phyloP scores from a whole-genome alignment of 2,888 invertebrate genomes.

The Yponomeuta malinellus region DNA sequence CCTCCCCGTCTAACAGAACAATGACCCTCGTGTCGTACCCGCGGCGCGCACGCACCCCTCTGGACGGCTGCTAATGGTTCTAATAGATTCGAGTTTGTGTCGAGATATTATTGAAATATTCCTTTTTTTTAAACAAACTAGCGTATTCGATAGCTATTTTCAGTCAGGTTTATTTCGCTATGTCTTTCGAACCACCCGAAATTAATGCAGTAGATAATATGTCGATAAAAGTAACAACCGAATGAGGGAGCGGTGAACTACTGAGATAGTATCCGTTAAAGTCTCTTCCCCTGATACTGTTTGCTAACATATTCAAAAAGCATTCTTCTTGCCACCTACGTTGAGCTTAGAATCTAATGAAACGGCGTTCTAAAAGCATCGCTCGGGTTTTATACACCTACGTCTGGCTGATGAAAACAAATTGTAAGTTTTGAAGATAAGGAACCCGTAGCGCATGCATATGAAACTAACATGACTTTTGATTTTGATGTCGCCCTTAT shows the following conservation, averaged over 20 bases:
- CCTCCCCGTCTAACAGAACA: no score
- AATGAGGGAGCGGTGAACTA: not conserved
- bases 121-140: no score
- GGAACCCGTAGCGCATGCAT: not conserved
- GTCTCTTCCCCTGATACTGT: not conserved
- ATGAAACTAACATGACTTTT: not conserved
- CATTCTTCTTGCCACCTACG: not conserved
- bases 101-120: no score
- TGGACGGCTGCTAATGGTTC: no score
- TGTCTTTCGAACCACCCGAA: no score
- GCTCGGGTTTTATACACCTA: not conserved
- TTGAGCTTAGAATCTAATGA: not conserved
- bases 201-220: not conserved
- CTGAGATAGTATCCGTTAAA: not conserved
- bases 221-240: not conserved
- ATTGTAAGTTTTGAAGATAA: not conserved
- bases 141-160: no score
- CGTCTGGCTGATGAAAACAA: not conserved
- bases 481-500: not conserved
- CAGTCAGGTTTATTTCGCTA: no score
- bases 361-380: not conserved
- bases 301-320: not conserved
- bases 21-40: no score
- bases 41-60: no score
- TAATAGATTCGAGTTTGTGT: no score